These are phyloP conservation scores for Choloepus didactylus DNA, from an alignment of 2,797 vertebrate genomes.

Conservation along the genomic window DNA sequence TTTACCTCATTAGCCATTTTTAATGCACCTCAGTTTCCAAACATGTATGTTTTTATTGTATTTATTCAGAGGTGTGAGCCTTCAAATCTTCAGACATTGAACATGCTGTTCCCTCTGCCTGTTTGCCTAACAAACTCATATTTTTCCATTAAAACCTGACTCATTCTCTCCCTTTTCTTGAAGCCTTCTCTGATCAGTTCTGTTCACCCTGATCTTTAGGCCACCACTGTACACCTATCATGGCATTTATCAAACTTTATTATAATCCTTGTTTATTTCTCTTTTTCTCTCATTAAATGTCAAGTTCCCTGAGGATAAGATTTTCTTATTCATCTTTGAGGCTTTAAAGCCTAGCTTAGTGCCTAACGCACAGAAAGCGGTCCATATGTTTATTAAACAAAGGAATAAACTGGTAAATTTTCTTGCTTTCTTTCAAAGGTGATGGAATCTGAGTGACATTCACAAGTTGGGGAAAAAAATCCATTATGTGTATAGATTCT, in stretches of 20 bases:
- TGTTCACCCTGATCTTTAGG: neutral
- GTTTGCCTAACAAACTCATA: neutral
- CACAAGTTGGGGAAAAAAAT: neutral
- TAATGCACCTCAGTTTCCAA: neutral
- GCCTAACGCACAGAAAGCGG: neutral
- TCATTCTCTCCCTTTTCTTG: neutral
- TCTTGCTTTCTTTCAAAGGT: constrained; percentile 41
- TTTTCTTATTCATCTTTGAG: neutral
- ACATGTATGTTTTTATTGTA: neutral
- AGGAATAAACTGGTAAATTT: neutral
- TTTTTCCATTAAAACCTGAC: neutral
- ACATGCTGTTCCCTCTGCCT: neutral
- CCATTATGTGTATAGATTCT: neutral
- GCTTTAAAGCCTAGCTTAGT: neutral
- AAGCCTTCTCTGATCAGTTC: neutral
- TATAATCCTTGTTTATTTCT: neutral
- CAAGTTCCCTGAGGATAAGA: constrained; percentile 39
- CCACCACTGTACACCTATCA: neutral
- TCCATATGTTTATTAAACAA: constrained; percentile 30
- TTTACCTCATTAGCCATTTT: neutral
- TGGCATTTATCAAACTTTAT: neutral
- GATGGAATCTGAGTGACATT: constrained; percentile 6
- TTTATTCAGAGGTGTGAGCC: neutral
- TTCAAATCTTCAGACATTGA: neutral
- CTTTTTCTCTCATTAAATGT: constrained; percentile 14